Base-by-base conservation (phyloP, 2,888 invertebrate species). In the Sesia bembeciformis region DNA sequence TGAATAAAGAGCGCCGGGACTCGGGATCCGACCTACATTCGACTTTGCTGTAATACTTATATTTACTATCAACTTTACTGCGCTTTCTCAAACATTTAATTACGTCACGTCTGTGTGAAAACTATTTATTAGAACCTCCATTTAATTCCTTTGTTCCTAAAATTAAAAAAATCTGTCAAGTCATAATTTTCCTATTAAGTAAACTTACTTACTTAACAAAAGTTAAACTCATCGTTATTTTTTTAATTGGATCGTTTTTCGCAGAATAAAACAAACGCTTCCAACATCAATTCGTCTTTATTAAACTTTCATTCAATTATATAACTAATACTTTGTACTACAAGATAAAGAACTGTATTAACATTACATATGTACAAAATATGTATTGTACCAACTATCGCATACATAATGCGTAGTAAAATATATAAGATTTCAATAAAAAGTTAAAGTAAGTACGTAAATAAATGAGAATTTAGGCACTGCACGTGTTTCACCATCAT, bases 281-380 rank as follows among this genome's bases (percentile, higher is more conserved):
- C 62, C 67, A 89, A 88, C 88, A 88, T 85, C 85, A 77, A 88
- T 77, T 77, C 85, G 88, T 89, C 88, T 89, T 88, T 89, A 89
- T 88, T 89, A 75, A 81, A 76, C 67, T 77, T 83, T 80, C 23
- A 23, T 23, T 23, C 43, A 52, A 54, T 54, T 53, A 77, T 67
- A 72, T 80, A 81, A 81, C 78, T 84, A 83, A 81, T 80, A 73
- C 66, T 84, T 86, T 86, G 83, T 87, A 85, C 88, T 86, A 88
- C 84, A 78, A 82, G 85, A 87, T 79, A 84, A 84, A 81, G 75
- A 75, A 77, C 70, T 63, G 62, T 63, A 49, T 57, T 59, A 64
- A 65, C 68, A 74, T 70, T 67, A 58, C 65, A 66, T 83, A 84
- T 85, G 68, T 85, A 87, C 84, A 86, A 83, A 84, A 80, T 78